Base-by-base conservation (phyloP, 1,140 invertebrate genomes). In the Eriosoma lanigerum region DNA sequence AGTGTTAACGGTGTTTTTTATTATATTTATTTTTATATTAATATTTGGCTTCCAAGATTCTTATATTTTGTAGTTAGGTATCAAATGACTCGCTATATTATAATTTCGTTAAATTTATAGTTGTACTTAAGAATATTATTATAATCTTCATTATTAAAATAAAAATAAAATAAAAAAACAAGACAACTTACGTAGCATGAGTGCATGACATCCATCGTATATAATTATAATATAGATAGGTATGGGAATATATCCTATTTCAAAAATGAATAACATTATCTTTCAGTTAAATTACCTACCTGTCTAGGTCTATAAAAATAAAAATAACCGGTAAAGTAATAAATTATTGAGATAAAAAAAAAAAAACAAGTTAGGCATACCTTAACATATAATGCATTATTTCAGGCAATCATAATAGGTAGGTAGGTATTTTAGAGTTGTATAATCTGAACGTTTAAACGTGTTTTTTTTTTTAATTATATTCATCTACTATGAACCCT, bases 321-420 rank as follows among this genome's bases (percentile, higher is more conserved):
- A n/a, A n/a, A n/a, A n/a, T 13, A 38, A 38, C 62, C 32, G 62
- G 62, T 64, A 64, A 64, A 38, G 62, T 38, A 38, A 64, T 64
- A 38, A 64, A 64, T 64, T 38, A 64, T 12, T 10, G 32, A 64
- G 32, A 38, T 64, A 64, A 64, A 64, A 64, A 64, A 29, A 64
- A 64, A 17, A 38, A 38, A 12, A n/a, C 46, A n/a, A n/a, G n/a
- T n/a, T n/a, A 64, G 29, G 62, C 60, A 64, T n/a, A n/a, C n/a
- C n/a, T n/a, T n/a, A n/a, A 19, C 19, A 29, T 13, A 29, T 19
- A 17, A 64, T 19, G 19, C 32, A 44, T 64, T 5, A 10, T 24
- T 62, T 24, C 17, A 32, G 29, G 19, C 29, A 32, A 62, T 62
- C 26, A 62, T 19, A 38, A 38, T 38, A 38, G 8, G 8, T 38